Conservation (phyloP, 2,113 vertebrate genomes). For the Heloderma charlesbogerti region DNA sequence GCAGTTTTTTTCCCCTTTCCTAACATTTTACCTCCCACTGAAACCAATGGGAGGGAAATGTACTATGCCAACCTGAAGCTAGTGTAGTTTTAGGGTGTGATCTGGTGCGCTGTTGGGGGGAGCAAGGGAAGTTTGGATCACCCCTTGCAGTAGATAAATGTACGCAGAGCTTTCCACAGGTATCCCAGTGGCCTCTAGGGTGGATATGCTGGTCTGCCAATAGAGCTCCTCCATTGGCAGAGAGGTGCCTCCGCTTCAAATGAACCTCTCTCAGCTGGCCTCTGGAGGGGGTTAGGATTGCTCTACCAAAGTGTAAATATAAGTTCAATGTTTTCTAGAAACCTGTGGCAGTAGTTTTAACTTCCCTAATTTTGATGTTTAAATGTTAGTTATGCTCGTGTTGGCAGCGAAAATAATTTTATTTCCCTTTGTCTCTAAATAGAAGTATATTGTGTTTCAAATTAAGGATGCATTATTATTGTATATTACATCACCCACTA, state of each 20-base stretch:
- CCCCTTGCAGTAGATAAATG: neutral
- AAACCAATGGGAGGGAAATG: no score
- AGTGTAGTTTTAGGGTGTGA: neutral
- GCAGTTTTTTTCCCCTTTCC: no score
- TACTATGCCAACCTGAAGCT: no score
- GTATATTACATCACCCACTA: constrained; percentile 42
- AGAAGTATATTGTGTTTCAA: constrained; percentile 49
- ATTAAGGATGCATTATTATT: constrained; percentile 26
- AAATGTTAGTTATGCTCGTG: constrained; percentile 23
- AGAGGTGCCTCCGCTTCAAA: neutral
- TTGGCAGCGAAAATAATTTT: neutral
- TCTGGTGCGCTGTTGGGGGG: neutral
- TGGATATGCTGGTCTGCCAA: neutral
- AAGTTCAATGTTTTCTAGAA: constrained; percentile 21
- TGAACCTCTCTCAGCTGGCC: neutral
- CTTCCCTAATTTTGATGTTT: neutral
- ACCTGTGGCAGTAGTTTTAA: neutral
- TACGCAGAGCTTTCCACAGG: neutral
- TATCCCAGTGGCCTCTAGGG: no score
- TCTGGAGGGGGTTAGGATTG: neutral
- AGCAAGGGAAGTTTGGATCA: neutral
- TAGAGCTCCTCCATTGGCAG: neutral
- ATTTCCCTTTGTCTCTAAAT: constrained; percentile 15
- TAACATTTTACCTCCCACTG: no score
- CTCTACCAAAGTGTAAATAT: neutral